Evolutionary conservation across 2,797 vertebrate species (phyloP), one percentile per base, ranked within the genome.

Genomic region (Mallotus villosus): DNA sequence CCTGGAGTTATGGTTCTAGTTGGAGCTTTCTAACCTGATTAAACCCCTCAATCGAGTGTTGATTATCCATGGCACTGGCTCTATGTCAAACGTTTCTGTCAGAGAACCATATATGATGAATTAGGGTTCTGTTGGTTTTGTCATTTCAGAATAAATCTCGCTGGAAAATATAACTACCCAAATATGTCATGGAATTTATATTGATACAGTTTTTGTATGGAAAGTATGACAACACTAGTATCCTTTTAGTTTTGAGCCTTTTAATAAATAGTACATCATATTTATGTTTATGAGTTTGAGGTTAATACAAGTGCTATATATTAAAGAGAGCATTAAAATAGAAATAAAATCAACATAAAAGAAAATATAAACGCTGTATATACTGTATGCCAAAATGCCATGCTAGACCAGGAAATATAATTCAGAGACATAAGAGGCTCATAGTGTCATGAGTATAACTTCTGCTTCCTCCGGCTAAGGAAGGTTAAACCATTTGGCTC

Each of bases 271-370:
- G 21, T 46, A 70, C 66, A 24, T 60, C 19, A 22, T 22, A 16
- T 58, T 19, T 65, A 88, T 73, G 82, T 69, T 27, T 72, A 78
- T 27, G 75, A 84, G 81, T 87, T 84, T 78, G 77, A 80, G 81
- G 80, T 91, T 90, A 91, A 86, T 91, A 89, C 87, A 84, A 82
- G 86, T 41, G 70, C 84, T 87, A 89, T 89, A 88, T 86, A 74
- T 70, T 81, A 89, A 89, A 84, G 62, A 75, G 82, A 90, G 78
- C 63, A 77, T 71, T 82, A 81, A 76, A 63, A 72, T 37, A 14
- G 71, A 86, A 85, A 80, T 78, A 29, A 89, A 82, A 85, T 81
- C 68, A 84, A 82, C 78, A 84, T 72, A 74, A 75, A 84, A 70
- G 75, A 77, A 85, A 88, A 83, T 55, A 83, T 55, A 83, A 87